Base-by-base conservation (phyloP, 2,797 vertebrate genomes). In the Pyrrhura leucotis region DNA sequence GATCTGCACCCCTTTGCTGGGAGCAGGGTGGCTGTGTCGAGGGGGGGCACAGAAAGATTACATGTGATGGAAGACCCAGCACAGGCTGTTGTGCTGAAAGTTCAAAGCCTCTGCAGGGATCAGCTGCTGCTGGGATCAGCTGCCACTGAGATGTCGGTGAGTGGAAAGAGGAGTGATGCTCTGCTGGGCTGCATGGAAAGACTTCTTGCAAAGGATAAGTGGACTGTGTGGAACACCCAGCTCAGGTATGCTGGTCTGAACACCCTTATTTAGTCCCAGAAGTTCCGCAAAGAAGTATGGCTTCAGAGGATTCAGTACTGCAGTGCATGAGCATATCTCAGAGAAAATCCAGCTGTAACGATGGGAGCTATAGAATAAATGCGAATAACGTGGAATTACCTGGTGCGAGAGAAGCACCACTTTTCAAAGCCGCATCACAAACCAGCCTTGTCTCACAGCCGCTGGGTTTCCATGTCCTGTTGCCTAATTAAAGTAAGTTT, bases 401-500 rank as follows among this genome's bases (percentile, higher is more conserved):
- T 15, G 76, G 67, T 25, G 78, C 12, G 21, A 75, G 91, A 62
- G 69, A 86, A 89, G 18, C 53, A 12, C 48, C 22, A 0, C 1
- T 1, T 76, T 67, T 26, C 77, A 23, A 47, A 37, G 5, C n/a
- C 2, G 7, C 42, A 22, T 50, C 91, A 47, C 90, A 45, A 74
- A 88, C 47, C 50, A 77, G 92, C 95, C 95, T 87, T 81, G 68
- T 79, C 89, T 78, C 47, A 6, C 93, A 77, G 89, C 44, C 50
- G 2, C 91, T 72, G 83, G 67, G 74, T 83, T 94, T 92, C 90
- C 81, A 86, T 44, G 50, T 82, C 91, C 92, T 83, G 13, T 77
- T 93, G 90, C 88, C 90, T 95, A 89, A 95, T 87, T 93, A 95
- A 84, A 75, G 86, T 93, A 94, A 95, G 96, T 98, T 95, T 79